phyloP scores from a whole-genome alignment of 2,113 vertebrate genomes.

The Peromyscus polionotus region DNA sequence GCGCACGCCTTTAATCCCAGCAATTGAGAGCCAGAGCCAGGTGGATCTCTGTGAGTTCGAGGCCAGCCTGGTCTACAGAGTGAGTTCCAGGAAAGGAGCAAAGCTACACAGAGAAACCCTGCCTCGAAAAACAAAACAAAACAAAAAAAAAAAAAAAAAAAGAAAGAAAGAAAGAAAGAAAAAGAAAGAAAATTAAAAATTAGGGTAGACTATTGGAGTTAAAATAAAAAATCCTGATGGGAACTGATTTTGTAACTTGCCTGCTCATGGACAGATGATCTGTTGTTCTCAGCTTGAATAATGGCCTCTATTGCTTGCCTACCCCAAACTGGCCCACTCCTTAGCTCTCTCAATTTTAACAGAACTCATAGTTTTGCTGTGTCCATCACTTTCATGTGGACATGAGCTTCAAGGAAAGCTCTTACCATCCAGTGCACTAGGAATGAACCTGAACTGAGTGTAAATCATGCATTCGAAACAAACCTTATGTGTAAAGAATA shows the following conservation, averaged over 20 bases:
- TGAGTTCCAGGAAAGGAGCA: too few relatives aligned
- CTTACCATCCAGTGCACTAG: neutral
- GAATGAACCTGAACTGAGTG: constrained; percentile 4
- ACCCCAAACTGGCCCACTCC: neutral
- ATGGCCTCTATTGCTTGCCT: neutral
- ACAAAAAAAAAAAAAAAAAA: too few relatives aligned
- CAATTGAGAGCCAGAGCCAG: too few relatives aligned
- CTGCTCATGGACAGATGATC: neutral
- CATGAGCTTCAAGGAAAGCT: constrained; percentile 13
- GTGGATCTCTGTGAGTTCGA: too few relatives aligned
- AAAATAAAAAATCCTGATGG: constrained; percentile 27
- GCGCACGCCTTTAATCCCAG: too few relatives aligned
- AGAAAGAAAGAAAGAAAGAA: too few relatives aligned
- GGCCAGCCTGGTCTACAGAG: too few relatives aligned
- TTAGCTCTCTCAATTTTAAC: neutral
- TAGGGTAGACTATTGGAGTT: neutral
- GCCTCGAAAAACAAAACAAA: too few relatives aligned
- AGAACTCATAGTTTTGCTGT: constrained; percentile 30
- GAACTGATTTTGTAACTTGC: constrained; percentile 24
- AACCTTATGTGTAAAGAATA: constrained; percentile 21
- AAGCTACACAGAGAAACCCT: too few relatives aligned
- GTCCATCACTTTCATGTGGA: neutral
- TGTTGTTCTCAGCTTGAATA: constrained; percentile 29
- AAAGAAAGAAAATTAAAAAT: too few relatives aligned
- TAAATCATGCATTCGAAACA: neutral